Base-by-base conservation (phyloP, 1,140 invertebrate species). In the Zaprionus lachaisei region DNA sequence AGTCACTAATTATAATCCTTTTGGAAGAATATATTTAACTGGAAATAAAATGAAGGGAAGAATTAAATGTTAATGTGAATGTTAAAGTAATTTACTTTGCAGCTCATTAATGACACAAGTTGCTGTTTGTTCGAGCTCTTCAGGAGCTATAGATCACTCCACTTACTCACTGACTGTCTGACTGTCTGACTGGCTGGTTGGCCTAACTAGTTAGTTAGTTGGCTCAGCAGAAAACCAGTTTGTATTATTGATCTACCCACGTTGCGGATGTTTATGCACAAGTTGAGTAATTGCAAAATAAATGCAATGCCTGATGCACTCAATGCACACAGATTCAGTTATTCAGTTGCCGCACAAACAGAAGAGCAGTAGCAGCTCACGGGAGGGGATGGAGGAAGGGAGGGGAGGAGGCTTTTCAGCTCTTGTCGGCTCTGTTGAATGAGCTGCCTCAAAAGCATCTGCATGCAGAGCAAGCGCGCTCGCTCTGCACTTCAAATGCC, bases 221-320 rank as follows among this genome's bases (percentile, higher is more conserved):
- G 41, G 41, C n/a, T 17, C 41, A 20, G 41, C n/a, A 47, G n/a
- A 9, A 47, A 47, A 47, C 41, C 65, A 28, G 38, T 67, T 58
- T 67, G 24, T 34, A 11, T 70, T 70, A 75, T 75, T 62, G 72
- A 75, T 63, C 67, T 44, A 58, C 51, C 72, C 65, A 62, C 57
- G 49, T 56, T 11, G 37, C 17, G 58, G 41, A 75, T 68, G 72
- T 70, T 70, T 61, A 70, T 63, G 67, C 76, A 71, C 76, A 71
- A 81, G 41, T 60, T 77, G 68, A 78, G 81, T 84, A 80, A 80
- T 84, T 84, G 79, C 75, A 69, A 81, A 72, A 81, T 84, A 84
- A 84, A 78, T 79, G 70, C 63, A 65, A 60, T 28, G 64, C 64
- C 63, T 57, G 62, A 47, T 61, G 65, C 80, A 71, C 70, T 74